A percentile compares a stretch with the other conserved stretches of the same genome.
Conservation (phyloP, 2,113 vertebrate species). For the Raphicerus campestris region DNA sequence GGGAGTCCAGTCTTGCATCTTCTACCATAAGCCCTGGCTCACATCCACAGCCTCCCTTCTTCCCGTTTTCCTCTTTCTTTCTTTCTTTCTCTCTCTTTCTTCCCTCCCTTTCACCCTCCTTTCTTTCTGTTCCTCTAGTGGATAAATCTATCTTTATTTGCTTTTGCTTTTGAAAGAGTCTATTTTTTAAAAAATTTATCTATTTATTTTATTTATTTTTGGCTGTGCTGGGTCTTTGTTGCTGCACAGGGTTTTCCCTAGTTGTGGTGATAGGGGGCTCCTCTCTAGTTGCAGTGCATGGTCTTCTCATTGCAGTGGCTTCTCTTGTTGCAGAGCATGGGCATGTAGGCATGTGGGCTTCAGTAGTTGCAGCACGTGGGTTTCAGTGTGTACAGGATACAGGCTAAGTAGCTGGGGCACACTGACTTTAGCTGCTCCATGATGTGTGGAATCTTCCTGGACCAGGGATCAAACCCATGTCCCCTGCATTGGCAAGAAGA, state of each 20-base stretch:
- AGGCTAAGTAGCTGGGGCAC: not conserved
- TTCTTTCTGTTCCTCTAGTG: not conserved
- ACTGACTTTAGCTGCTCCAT: not conserved
- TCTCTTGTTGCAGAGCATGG: not conserved
- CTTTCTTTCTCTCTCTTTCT: not conserved
- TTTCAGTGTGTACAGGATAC: not conserved
- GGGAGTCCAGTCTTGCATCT: not conserved
- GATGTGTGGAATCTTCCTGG: not conserved
- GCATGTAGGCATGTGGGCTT: not conserved
- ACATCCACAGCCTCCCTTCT: not conserved
- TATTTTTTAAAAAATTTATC: not conserved
- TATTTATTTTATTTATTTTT: not conserved
- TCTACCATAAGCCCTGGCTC: not conserved
- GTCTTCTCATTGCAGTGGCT: not conserved
- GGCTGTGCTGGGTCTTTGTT: not conserved
- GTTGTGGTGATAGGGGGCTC: not conserved
- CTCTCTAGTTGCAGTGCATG: not conserved
- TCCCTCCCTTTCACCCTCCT: not conserved
- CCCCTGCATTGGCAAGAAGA: not conserved
- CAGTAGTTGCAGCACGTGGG: not conserved
- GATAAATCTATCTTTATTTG: not conserved
- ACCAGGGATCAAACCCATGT: not conserved
- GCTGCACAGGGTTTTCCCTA: not conserved
- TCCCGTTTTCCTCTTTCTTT: not conserved
- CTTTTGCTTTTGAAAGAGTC: not conserved